Conservation (phyloP, 2,797 vertebrate genomes). For the Lithobates sylvaticus region DNA sequence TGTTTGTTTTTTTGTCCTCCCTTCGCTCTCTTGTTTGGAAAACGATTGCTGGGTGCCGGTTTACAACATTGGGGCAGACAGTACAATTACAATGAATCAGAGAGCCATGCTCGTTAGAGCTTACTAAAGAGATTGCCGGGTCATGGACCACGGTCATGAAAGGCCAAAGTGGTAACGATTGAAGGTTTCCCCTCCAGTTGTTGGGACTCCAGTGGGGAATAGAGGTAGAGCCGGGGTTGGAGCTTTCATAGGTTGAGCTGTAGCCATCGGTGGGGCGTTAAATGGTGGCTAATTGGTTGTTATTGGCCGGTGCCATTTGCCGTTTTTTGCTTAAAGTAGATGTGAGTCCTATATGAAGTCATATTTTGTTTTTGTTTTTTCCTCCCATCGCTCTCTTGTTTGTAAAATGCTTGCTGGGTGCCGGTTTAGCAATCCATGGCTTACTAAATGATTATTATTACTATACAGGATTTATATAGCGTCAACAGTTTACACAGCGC, state of each 20-base stretch:
- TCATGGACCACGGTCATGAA: slow-evolving; percentile 79
- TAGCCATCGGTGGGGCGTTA: too few relatives aligned
- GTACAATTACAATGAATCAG: too few relatives aligned
- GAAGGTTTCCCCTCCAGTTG: slow-evolving; percentile 67
- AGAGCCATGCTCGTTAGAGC: too few relatives aligned
- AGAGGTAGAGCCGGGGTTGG: slow-evolving; percentile 31
- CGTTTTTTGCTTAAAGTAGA: too few relatives aligned
- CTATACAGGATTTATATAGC: too few relatives aligned
- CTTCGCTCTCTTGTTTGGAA: slow-evolving; percentile 71
- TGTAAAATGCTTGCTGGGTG: slow-evolving; percentile 82
- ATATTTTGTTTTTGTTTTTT: slow-evolving; percentile 59
- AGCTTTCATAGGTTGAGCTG: too few relatives aligned
- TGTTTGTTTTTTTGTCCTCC: slow-evolving; percentile 59
- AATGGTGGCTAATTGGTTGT: too few relatives aligned
- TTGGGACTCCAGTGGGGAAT: slow-evolving; percentile 67
- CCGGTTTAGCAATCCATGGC: slow-evolving; percentile 85
- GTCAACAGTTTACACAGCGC: too few relatives aligned
- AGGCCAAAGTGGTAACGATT: slow-evolving; percentile 73
- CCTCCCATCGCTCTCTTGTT: slow-evolving; percentile 58
- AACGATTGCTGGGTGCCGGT: slow-evolving; percentile 84
- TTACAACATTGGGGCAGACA: too few relatives aligned
- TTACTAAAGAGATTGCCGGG: slow-evolving; percentile 85
- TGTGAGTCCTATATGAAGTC: too few relatives aligned
- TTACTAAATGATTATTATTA: too few relatives aligned
- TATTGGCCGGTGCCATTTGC: too few relatives aligned